Evolutionary conservation across 2,113 vertebrate genomes (phyloP).

Genomic region (Daphoenositta chrysoptera): DNA sequence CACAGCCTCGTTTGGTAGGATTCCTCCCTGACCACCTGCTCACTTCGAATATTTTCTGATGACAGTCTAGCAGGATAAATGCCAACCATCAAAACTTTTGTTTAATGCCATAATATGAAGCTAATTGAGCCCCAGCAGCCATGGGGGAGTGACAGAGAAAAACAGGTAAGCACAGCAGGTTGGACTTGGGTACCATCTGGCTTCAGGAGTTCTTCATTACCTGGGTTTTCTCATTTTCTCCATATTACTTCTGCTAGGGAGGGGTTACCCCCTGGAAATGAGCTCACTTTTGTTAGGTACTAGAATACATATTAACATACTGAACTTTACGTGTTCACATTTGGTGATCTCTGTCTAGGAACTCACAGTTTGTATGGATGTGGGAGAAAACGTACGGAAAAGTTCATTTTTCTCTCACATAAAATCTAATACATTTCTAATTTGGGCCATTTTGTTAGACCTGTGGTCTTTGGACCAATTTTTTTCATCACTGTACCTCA

Average conservation of each 20-base stretch:
- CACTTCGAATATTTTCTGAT: not conserved
- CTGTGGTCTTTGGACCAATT: not conserved
- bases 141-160: not conserved
- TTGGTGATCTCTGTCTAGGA: not conserved
- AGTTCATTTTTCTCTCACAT: not conserved
- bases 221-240: not conserved
- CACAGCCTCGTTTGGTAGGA: not conserved
- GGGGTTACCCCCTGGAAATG: not conserved
- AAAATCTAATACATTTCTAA: not conserved
- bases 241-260: not conserved
- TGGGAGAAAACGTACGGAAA: not conserved
- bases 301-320: not conserved
- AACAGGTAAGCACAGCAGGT: not conserved
- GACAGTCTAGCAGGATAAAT: not conserved
- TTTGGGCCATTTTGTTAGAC: not conserved
- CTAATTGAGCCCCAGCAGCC: not conserved
- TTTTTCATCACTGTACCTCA: not conserved
- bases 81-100: not conserved
- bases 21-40: not conserved
- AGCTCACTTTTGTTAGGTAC: not conserved
- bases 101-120: not conserved
- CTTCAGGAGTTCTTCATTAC: not conserved
- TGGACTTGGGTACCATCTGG: not conserved
- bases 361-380: not conserved
- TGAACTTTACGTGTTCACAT: fast-evolving